Evolutionary conservation across 2,113 vertebrate species (phyloP), one percentile per base, ranked within the genome.

Genomic region (Myotis lucifugus): DNA sequence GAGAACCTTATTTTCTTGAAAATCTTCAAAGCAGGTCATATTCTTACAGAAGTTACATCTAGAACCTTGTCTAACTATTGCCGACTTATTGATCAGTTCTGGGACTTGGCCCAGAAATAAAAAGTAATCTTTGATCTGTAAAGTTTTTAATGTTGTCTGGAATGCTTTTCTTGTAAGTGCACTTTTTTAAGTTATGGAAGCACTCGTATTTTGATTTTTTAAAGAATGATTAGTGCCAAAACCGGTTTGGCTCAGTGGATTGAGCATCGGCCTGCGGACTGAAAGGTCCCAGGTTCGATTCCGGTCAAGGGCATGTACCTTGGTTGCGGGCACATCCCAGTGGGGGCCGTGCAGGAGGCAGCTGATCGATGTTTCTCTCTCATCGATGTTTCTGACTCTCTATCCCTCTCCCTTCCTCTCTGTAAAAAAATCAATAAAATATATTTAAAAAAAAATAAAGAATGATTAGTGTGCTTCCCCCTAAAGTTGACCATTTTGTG

Each of bases 61-160:
- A 37, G 25, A 64, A 59, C 27, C 46, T 82, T 72, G 34, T 79
- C 61, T 88, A 77, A 46, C 27, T 86, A 1, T 25, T 67, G 74
- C n/a, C 42, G 73, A 82, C 32, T 84, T 73, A 27, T 32, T 29
- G 21, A 66, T 56, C 52, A n/a, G 18, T 64, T 82, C 34, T 95
- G 42, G 19, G 48, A 90, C 86, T 92, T 89, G 72, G 17, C 70
- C 67, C 64, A 59, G 61, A 89, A 93, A 77, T 77, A 64, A 90
- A 77, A 50, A 46, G 8, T n/a, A 77, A 92, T 34, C 40, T 94
- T 70, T 72, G n/a, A 73, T 54, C 52, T 67, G 0, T 85, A 67
- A 37, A 17, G 10, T 48, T 85, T 95, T 54, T 34, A 42, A 0
- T 70, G 64, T 90, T 84, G 61, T 50, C 61, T 83, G n/a, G 25